These are phyloP conservation scores for Plumapathes pennacea DNA, from an alignment of 92 coral and sea anemone genomes.

Conservation along the genomic window DNA sequence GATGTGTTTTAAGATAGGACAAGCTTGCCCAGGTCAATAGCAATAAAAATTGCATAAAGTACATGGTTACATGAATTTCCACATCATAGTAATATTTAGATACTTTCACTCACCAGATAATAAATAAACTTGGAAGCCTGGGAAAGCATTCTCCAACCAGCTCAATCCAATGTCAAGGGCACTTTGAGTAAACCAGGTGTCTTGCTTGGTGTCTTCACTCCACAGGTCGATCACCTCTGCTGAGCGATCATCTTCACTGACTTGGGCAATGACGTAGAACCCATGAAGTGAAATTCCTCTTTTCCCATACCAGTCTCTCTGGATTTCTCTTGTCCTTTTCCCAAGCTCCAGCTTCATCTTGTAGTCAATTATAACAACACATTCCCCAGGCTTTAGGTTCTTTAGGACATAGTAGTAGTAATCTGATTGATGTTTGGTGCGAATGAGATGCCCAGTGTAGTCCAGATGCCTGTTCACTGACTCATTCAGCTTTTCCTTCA, in stretches of 20 bases:
- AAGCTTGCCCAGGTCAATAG: too few relatives aligned
- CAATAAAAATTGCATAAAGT: too few relatives aligned
- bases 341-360: constrained; percentile 45
- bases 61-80: too few relatives aligned
- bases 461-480: constrained; percentile 12
- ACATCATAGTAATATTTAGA: too few relatives aligned
- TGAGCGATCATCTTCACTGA: not conserved
- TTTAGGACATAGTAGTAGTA: constrained; percentile 28
- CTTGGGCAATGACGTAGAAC: constrained; percentile 16
- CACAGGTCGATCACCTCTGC: constrained; percentile 27
- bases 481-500: constrained; percentile 25
- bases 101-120: constrained; percentile 44
- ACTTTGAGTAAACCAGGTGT: constrained; percentile 32
- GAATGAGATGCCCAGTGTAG: constrained; percentile 20
- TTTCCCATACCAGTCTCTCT: constrained; percentile 42
- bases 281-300: constrained; percentile 35
- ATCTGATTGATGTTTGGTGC: constrained; percentile 38
- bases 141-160: constrained; percentile 21
- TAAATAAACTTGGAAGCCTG: constrained; percentile 22
- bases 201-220: constrained; percentile 35
- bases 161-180: constrained; percentile 13
- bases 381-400: constrained; percentile 30
- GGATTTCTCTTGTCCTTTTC: constrained; percentile 13
- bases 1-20: too few relatives aligned
- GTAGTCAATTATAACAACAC: constrained; percentile 39